A percentile compares a stretch with the other conserved stretches of the same genome.
Evolutionary conservation across 1,140 invertebrate species (phyloP).

Genomic region (Cyclargus thomasi): DNA sequence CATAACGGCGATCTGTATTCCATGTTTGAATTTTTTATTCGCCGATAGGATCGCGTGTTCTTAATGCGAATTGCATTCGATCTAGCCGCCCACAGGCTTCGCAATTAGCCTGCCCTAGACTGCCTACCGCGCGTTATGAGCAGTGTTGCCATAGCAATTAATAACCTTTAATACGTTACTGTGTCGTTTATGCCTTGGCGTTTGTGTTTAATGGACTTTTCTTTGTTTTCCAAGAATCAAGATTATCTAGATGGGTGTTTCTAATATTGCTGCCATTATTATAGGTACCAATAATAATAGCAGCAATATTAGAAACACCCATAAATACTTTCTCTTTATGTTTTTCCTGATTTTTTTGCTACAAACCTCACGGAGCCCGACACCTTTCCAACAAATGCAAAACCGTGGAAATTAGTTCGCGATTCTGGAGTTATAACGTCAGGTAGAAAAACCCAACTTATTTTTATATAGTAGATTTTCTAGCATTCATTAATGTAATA

Average conservation of each 20-base stretch:
- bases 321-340: too few relatives aligned
- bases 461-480: too few relatives aligned
- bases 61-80: slow-evolving; percentile 20
- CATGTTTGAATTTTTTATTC: slow-evolving; percentile 17
- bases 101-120: slow-evolving; percentile 19
- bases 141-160: slow-evolving; percentile 22
- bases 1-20: background rate
- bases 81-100: slow-evolving; percentile 19
- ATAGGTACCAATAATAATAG: background rate
- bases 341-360: too few relatives aligned
- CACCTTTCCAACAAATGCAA: too few relatives aligned
- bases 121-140: slow-evolving; percentile 16
- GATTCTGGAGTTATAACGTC: too few relatives aligned
- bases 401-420: too few relatives aligned
- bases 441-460: too few relatives aligned
- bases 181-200: slow-evolving; percentile 2
- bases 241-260: background rate
- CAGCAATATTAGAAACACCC: background rate
- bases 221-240: background rate
- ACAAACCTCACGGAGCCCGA: too few relatives aligned
- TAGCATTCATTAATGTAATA: too few relatives aligned
- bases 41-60: slow-evolving; percentile 14
- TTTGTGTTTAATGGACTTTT: slow-evolving; percentile 12
- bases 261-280: background rate
- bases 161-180: slow-evolving; percentile 19